Percentiles rank a stretch among this genome's conserved stretches.
Evolutionary conservation across 1,140 invertebrate genomes (phyloP).

Genomic region (Neodiprion virginianus): DNA sequence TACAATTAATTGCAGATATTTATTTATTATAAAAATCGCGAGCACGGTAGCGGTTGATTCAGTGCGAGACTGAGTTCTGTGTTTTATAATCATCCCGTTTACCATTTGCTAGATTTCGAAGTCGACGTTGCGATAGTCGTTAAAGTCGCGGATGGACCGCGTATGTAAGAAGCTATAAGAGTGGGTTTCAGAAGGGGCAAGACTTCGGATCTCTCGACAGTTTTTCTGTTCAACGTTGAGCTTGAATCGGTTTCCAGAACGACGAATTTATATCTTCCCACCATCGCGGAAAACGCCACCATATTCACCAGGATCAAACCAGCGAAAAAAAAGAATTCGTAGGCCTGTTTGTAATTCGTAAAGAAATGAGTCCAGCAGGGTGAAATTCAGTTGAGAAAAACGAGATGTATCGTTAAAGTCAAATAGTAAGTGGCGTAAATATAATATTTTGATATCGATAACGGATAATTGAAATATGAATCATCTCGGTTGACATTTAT

Average conservation of each 20-base stretch:
- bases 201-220: neutral
- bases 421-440: too few relatives aligned
- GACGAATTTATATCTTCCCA: slow-evolving; percentile 70
- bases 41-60: too few relatives aligned
- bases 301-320: slow-evolving; percentile 82
- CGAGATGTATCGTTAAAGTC: too few relatives aligned
- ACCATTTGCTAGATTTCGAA: neutral
- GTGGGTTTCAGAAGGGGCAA: neutral
- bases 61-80: too few relatives aligned
- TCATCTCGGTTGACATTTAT: too few relatives aligned
- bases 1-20: too few relatives aligned
- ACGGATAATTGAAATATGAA: too few relatives aligned
- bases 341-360: slow-evolving; percentile 62
- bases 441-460: too few relatives aligned
- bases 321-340: slow-evolving; percentile 87
- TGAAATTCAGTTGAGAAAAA: neutral
- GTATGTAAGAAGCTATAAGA: neutral
- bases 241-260: slow-evolving; percentile 28
- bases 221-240: slow-evolving; percentile 9
- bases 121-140: neutral
- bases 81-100: too few relatives aligned
- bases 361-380: slow-evolving; percentile 27
- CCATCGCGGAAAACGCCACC: slow-evolving; percentile 77
- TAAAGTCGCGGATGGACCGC: neutral
- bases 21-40: too few relatives aligned